phyloP scores from a whole-genome alignment of 92 coral and sea anemone species.

The Hydrozoanthus gracilis region DNA sequence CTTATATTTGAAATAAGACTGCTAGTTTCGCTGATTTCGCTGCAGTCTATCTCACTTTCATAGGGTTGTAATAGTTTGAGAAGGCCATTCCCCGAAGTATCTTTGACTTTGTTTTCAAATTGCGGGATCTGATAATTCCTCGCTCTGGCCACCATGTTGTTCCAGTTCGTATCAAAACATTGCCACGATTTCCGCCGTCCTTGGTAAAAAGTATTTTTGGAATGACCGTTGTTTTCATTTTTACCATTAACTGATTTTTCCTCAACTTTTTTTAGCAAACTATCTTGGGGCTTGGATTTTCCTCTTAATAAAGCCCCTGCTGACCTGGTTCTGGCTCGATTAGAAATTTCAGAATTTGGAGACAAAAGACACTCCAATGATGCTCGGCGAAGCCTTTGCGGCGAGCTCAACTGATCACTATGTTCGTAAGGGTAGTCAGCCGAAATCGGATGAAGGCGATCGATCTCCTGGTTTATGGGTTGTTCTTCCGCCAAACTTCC shows the following conservation, averaged over 20 bases:
- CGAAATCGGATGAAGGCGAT: background rate
- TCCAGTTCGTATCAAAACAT: slow-evolving; percentile 35
- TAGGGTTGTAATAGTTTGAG: background rate
- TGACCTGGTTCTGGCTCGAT: background rate
- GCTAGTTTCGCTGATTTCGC: slow-evolving; percentile 56
- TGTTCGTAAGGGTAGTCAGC: background rate
- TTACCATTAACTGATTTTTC: background rate
- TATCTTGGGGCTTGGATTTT: background rate
- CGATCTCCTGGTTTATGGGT: background rate
- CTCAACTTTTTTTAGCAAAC: background rate
- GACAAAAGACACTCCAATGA: slow-evolving; percentile 39
- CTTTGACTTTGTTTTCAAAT: background rate
- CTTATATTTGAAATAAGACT: slow-evolving; percentile 61
- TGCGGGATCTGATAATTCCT: slow-evolving; percentile 4
- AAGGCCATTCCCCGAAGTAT: background rate
- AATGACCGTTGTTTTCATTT: background rate
- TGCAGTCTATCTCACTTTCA: slow-evolving; percentile 47
- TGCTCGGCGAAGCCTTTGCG: slow-evolving; percentile 38
- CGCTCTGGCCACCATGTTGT: slow-evolving; percentile 24
- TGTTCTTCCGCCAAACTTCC: background rate
- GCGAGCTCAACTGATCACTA: slow-evolving; percentile 16
- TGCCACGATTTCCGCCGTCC: slow-evolving; percentile 46
- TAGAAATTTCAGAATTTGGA: slow-evolving; percentile 2
- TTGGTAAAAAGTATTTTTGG: background rate
- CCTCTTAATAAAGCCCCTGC: background rate